Conservation (phyloP, 2,888 invertebrate genomes). For the Ganaspis brasiliensis region DNA sequence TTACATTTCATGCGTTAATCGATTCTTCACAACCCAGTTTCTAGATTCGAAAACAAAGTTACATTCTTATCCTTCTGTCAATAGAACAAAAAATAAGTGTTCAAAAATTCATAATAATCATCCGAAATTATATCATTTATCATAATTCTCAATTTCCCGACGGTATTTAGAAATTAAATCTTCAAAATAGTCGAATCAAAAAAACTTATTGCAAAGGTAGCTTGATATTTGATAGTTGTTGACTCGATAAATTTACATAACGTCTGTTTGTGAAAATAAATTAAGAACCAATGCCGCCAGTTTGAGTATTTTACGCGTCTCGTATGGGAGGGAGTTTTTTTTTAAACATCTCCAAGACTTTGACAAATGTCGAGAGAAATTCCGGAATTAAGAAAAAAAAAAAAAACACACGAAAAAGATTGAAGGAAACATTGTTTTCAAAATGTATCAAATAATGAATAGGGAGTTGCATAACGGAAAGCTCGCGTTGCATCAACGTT, state of each 20-base stretch:
- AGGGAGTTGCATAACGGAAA: too few relatives aligned
- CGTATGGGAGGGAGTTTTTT: neutral
- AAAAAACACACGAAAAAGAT: neutral
- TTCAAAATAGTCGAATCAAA: too few relatives aligned
- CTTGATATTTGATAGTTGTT: neutral
- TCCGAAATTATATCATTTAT: too few relatives aligned
- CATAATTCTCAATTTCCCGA: too few relatives aligned
- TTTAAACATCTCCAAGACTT: neutral
- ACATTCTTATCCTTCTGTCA: neutral
- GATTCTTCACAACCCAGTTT: neutral
- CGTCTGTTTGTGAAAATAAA: conserved; percentile 12
- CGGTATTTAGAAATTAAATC: too few relatives aligned
- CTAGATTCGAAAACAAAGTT: neutral
- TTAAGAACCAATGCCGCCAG: neutral
- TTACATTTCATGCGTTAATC: conserved; percentile 34
- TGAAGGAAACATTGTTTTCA: too few relatives aligned
- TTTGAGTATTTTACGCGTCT: neutral
- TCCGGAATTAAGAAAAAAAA: neutral
- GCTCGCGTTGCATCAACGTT: too few relatives aligned
- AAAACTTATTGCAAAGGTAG: too few relatives aligned
- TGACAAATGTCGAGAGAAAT: neutral
- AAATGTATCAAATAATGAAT: too few relatives aligned
- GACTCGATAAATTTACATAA: conserved; percentile 5
- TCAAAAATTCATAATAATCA: neutral
- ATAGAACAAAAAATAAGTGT: neutral